Evolutionary conservation across 2,797 vertebrate species (phyloP), one percentile per base, ranked within the genome.

Genomic region (Chelmon rostratus): DNA sequence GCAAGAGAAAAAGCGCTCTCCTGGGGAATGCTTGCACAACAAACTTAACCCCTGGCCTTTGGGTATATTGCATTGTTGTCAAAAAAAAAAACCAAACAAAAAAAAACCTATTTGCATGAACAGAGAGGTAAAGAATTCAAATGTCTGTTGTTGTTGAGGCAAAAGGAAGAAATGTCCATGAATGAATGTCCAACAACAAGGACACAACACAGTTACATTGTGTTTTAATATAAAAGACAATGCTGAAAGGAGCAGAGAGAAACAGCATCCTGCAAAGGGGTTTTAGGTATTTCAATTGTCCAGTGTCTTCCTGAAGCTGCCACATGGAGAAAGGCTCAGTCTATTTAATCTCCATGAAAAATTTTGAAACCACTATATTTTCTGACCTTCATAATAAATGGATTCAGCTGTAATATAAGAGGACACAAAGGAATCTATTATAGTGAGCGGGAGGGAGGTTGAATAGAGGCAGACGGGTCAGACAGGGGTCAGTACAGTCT

Each of bases 1-100:
- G 81, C 44, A 56, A 63, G 37, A 81, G 84, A 73, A 70, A 81
- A 83, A 80, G 62, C 57, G 91, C 85, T 79, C 72, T 78, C 87
- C 80, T 35, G 76, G 73, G 71, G 75, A 84, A 85, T 79, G 88
- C 82, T 91, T 86, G 73, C 82, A 91, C 86, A 91, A 91, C 85
- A 93, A 87, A 86, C 23, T 44, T 88, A 82, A 92, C 90, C 88
- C 73, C 82, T 72, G 56, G 64, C 72, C 47, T 40, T 59, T 61
- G 50, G 59, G 28, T 19, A 1, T 7, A 33, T 49, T 56, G 38
- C 61, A 12, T 5, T 73, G 50, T 59, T 47, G 53, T 61, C 52
- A 53, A n/a, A 16, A 84, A 73, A 25, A 15, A n/a, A n/a, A n/a
- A n/a, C n/a, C 52, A 53, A n/a, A 16, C 84, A 73, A 25, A 15